A percentile compares a stretch with the other conserved stretches of the same genome.
Conservation (phyloP, 2,113 vertebrate species). For the Gobiocypris rarus region DNA sequence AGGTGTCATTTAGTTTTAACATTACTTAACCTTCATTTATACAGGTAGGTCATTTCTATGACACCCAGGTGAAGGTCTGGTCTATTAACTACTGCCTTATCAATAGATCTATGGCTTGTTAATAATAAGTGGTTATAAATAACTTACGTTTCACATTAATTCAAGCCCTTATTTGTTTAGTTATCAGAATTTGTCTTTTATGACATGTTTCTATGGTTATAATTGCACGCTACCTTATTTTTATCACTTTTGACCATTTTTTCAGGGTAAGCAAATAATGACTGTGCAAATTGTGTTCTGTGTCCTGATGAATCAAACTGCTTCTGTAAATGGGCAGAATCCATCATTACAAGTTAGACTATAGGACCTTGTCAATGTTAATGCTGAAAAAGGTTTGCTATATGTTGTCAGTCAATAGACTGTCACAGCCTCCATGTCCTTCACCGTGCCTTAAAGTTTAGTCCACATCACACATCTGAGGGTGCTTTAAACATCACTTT, state of each 20-base stretch:
- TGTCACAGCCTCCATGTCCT: background rate
- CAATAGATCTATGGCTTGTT: constrained; percentile 18
- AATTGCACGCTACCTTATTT: background rate
- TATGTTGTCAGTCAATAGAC: constrained; percentile 23
- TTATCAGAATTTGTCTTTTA: background rate
- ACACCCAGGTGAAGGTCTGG: constrained; percentile 22
- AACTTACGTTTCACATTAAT: background rate
- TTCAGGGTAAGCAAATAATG: background rate
- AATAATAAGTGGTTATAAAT: background rate
- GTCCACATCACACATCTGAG: background rate
- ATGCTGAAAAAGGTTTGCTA: background rate
- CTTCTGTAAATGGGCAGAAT: background rate
- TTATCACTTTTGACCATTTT: background rate
- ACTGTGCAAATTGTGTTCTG: background rate
- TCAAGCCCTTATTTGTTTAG: background rate
- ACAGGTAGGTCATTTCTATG: constrained; percentile 48
- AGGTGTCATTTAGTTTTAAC: constrained; percentile 37
- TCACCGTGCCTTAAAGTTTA: background rate
- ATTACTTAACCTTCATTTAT: constrained; percentile 42
- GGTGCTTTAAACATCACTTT: background rate
- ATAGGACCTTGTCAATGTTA: background rate
- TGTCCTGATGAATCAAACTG: background rate
- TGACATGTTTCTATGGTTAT: background rate
- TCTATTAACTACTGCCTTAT: constrained; percentile 26
- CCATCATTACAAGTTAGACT: background rate